Conservation (phyloP, 2,888 invertebrate genomes). For the Sinohyriopsis cumingii region DNA sequence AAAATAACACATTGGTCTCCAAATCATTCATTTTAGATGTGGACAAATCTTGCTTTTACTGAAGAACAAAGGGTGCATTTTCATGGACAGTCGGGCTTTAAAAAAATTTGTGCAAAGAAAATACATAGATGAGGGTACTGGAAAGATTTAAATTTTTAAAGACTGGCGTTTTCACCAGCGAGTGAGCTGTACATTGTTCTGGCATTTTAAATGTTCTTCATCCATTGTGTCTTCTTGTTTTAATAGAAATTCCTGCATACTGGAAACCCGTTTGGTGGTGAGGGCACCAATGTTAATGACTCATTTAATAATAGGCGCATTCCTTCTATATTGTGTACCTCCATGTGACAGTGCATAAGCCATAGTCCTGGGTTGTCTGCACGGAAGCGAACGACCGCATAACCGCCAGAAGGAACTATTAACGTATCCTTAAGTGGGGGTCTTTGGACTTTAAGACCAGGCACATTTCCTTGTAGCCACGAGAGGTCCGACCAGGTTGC, state of each 20-base stretch:
- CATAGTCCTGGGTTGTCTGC: slow-evolving; percentile 68
- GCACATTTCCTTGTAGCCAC: slow-evolving; percentile 55
- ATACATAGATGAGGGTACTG: no score
- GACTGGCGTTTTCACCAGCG: no score
- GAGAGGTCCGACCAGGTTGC: slow-evolving; percentile 54
- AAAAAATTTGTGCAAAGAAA: no score
- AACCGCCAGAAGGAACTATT: slow-evolving; percentile 66
- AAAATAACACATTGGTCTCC: no score
- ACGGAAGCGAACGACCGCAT: slow-evolving; percentile 63
- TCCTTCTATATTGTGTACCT: slow-evolving; percentile 59
- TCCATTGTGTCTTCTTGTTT: no score
- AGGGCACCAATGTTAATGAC: slow-evolving; percentile 41
- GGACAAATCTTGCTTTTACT: no score
- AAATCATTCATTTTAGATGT: no score
- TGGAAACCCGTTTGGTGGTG: slow-evolving; percentile 52
- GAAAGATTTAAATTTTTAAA: no score
- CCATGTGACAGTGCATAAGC: slow-evolving; percentile 67
- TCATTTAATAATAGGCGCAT: slow-evolving; percentile 64
- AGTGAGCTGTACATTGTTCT: no score
- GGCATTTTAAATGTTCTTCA: no score
- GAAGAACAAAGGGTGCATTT: no score
- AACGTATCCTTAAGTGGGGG: slow-evolving; percentile 65
- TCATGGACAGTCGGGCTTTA: no score
- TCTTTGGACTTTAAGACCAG: slow-evolving; percentile 46
- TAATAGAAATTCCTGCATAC: slow-evolving; percentile 46